Percentiles rank a stretch among this genome's conserved stretches.
phyloP scores from a whole-genome alignment of 1,140 invertebrate genomes.

The Phymorhynchus buccinoides region DNA sequence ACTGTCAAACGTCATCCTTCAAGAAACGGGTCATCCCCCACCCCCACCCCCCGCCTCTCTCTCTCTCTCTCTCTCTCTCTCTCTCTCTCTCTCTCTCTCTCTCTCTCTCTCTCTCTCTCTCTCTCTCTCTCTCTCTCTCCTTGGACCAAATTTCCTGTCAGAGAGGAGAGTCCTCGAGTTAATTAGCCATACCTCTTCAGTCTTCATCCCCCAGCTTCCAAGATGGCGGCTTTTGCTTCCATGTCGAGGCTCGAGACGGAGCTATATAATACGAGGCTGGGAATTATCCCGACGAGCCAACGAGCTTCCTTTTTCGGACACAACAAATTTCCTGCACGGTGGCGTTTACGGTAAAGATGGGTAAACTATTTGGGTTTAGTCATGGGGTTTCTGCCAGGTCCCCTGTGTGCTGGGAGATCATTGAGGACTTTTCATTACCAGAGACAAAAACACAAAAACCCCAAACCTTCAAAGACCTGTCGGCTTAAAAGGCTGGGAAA shows the following conservation, averaged over 20 bases:
- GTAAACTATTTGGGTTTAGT: slow-evolving; percentile 12
- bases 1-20: background rate
- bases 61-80: background rate
- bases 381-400: background rate
- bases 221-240: slow-evolving; percentile 5
- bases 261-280: background rate
- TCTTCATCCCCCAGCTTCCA: background rate
- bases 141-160: slow-evolving; percentile 3
- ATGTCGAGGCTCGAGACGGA: background rate
- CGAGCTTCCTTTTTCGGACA: background rate
- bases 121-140: background rate
- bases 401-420: slow-evolving; percentile 1
- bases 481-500: background rate
- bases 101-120: background rate
- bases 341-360: background rate
- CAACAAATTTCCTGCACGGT: background rate
- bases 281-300: too few species aligned
- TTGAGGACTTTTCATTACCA: background rate
- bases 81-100: background rate
- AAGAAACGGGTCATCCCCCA: too few species aligned
- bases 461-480: background rate
- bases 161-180: slow-evolving; percentile 1
- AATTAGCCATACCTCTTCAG: slow-evolving; percentile 19
- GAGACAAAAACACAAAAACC: slow-evolving; percentile 8
- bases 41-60: too few species aligned